phyloP scores from a whole-genome alignment of 2,797 vertebrate genomes.

The Sarcophilus harrisii region DNA sequence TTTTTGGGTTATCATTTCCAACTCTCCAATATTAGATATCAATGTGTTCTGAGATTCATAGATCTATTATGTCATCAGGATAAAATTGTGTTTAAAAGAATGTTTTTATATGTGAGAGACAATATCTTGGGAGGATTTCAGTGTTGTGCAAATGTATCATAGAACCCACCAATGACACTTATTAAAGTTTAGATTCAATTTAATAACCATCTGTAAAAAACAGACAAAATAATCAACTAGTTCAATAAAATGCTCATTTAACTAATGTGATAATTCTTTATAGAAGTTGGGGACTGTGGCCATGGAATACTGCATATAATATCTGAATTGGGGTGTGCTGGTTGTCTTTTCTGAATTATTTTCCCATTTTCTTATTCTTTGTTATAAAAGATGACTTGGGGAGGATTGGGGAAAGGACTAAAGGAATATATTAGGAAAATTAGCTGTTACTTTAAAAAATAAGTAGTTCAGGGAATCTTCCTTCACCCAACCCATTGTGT shows the following conservation, averaged over 20 bases:
- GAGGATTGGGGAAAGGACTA: not conserved
- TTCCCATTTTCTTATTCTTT: not conserved
- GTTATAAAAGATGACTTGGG: not conserved
- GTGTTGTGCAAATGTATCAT: not conserved
- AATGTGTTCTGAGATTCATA: not conserved
- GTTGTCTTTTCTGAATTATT: not conserved
- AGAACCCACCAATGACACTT: not conserved
- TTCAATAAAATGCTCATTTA: not conserved
- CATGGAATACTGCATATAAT: not conserved
- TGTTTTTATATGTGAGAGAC: not conserved
- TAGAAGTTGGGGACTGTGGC: not conserved
- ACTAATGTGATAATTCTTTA: not conserved
- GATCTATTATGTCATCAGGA: not conserved
- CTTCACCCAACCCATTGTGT: not conserved
- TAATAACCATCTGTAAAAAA: not conserved
- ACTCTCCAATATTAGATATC: not conserved
- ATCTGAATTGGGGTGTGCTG: not conserved
- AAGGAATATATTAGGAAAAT: not conserved
- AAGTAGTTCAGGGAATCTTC: not conserved
- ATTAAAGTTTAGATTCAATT: not conserved
- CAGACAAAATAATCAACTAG: not conserved
- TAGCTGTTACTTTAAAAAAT: not conserved
- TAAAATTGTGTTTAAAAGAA: not conserved
- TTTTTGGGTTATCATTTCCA: not conserved
- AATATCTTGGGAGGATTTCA: not conserved